Percentiles rank a stretch among this genome's conserved stretches.
phyloP scores from a whole-genome alignment of 2,797 vertebrate genomes.

The Anniella stebbinsi region DNA sequence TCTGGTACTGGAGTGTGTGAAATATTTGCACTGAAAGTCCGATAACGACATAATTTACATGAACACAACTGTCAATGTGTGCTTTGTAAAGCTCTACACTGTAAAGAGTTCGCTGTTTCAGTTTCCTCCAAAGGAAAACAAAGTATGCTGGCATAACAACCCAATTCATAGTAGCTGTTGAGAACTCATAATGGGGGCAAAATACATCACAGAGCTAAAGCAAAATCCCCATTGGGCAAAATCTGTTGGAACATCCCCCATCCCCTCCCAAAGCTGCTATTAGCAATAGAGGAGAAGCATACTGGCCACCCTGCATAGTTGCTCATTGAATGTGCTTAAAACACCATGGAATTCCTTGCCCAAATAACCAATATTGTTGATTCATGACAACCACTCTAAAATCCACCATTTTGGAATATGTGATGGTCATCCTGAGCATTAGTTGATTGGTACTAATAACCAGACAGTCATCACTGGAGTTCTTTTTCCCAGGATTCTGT shows the following conservation, averaged over 20 bases:
- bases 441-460: not conserved
- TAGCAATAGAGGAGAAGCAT: not conserved
- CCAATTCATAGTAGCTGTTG: not conserved
- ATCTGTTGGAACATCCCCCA: not conserved
- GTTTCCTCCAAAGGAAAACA: not conserved
- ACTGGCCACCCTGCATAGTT: not conserved
- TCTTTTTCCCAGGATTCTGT: not conserved
- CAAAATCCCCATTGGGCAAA: not conserved
- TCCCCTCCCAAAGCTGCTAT: not conserved
- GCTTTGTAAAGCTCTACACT: not conserved
- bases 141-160: not conserved
- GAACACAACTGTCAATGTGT: not conserved
- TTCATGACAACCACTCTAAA: not conserved
- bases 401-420: no score
- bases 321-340: not conserved
- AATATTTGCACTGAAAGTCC: not conserved
- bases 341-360: not conserved
- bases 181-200: not conserved
- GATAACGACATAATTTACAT: not conserved
- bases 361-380: not conserved
- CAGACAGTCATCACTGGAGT: not conserved
- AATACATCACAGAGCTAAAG: no score
- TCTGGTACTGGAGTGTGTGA: no score
- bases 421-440: not conserved
- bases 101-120: not conserved